Percentiles rank a stretch among this genome's conserved stretches.
Conservation (phyloP, 1,140 invertebrate genomes). For the Agrypnia vestita region DNA sequence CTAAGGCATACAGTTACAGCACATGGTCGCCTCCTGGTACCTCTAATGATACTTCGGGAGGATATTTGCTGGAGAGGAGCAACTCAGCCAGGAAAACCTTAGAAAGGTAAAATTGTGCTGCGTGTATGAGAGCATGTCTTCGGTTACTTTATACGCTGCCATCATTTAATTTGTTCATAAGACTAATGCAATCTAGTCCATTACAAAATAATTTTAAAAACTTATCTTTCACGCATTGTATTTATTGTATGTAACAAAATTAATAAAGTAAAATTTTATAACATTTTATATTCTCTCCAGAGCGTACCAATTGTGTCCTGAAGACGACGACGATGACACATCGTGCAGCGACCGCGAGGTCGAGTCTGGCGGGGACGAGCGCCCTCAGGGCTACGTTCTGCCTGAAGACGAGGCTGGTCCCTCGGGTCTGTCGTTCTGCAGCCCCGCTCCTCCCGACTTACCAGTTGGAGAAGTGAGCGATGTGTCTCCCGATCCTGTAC, state of each 20-base stretch:
- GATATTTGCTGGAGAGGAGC: conserved; percentile 95
- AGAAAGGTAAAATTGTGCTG: conserved; percentile 70
- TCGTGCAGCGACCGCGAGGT: conserved; percentile 53
- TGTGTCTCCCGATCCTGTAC: too few species aligned
- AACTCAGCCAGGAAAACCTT: conserved; percentile 93
- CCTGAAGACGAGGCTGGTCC: conserved; percentile 17
- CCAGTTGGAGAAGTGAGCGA: not conserved
- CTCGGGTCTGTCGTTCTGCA: not conserved
- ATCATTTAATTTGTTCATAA: too few species aligned
- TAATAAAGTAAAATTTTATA: too few species aligned
- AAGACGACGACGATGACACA: conserved; percentile 68
- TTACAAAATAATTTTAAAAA: too few species aligned
- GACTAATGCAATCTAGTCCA: too few species aligned
- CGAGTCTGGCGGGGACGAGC: conserved; percentile 48
- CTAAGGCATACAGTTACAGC: conserved; percentile 85
- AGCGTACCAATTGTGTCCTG: conserved; percentile 70
- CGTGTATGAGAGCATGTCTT: not conserved
- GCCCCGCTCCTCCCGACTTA: not conserved
- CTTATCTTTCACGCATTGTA: too few species aligned
- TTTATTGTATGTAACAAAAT: too few species aligned
- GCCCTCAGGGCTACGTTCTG: conserved; percentile 1
- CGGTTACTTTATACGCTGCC: not conserved
- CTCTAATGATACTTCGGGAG: conserved; percentile 95
- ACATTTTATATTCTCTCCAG: not conserved
- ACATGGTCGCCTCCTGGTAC: conserved; percentile 95